Percentiles rank a stretch among this genome's conserved stretches.
Conservation (phyloP, 2,113 vertebrate species). For the Gulo gulo region DNA sequence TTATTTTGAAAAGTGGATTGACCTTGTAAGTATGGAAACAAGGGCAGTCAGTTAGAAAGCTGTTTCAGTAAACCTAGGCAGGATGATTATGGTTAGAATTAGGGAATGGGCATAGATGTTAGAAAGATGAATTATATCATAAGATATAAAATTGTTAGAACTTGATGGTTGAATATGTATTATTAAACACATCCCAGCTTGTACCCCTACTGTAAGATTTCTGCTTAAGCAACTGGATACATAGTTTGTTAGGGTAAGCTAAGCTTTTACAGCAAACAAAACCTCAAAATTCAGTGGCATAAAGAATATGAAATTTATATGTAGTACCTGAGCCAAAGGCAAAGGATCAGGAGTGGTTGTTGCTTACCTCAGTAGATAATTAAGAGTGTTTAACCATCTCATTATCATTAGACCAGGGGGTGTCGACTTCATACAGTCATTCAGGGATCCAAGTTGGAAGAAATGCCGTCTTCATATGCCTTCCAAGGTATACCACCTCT, state of each 20-base stretch:
- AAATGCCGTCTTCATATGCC: not conserved
- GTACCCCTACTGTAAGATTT: not conserved
- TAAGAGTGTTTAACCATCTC: constrained; percentile 29
- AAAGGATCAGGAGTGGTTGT: not conserved
- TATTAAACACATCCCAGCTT: not conserved
- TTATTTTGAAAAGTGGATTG: not conserved
- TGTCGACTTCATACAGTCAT: not conserved
- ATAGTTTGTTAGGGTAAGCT: constrained; percentile 5
- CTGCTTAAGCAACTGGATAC: not conserved
- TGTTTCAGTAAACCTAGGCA: not conserved
- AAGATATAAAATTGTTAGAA: not conserved
- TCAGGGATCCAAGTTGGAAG: not conserved
- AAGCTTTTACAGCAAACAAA: not conserved
- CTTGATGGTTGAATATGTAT: not conserved
- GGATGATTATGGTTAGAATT: not conserved
- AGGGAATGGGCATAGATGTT: not conserved
- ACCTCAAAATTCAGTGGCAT: not conserved
- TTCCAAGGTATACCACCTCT: not conserved
- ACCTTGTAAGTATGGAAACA: not conserved
- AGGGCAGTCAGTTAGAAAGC: not conserved
- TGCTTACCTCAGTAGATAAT: not conserved
- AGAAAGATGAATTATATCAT: not conserved
- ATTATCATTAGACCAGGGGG: not conserved
- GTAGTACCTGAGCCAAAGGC: no score
- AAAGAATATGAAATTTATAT: not conserved